phyloP scores from a whole-genome alignment of 2,888 invertebrate genomes.

The Trachelus iudaicus region DNA sequence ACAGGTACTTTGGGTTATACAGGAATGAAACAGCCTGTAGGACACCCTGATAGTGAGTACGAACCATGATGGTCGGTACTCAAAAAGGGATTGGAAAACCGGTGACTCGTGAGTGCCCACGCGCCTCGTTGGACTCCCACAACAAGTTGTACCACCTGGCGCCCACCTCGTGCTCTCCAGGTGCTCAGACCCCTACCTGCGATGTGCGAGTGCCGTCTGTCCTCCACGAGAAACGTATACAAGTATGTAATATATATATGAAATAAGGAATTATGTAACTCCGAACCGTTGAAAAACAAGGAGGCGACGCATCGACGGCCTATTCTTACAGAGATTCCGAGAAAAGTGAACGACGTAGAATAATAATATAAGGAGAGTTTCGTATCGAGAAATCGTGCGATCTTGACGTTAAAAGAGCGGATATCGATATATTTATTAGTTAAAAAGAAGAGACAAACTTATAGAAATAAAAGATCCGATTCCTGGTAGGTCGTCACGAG shows the following conservation, averaged over 20 bases:
- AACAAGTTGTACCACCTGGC: constrained; percentile 54
- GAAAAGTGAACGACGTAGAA: not conserved
- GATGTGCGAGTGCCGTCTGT: not conserved
- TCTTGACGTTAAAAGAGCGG: not conserved
- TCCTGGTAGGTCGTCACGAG: not conserved
- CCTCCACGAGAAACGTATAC: not conserved
- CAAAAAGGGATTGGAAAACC: not conserved
- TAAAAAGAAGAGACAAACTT: not conserved
- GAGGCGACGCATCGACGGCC: not conserved
- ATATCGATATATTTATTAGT: not conserved
- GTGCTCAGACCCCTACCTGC: constrained; percentile 49
- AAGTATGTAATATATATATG: not conserved
- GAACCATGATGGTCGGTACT: not conserved
- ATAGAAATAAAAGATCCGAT: not conserved
- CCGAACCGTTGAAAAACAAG: not conserved
- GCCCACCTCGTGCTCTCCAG: constrained; percentile 55
- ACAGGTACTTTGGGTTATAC: not conserved
- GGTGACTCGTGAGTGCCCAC: constrained; percentile 15
- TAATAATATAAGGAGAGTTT: not conserved
- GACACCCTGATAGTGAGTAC: not conserved
- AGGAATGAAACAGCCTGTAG: not conserved
- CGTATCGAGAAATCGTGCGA: not conserved
- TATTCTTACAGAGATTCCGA: not conserved
- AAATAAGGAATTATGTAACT: not conserved
- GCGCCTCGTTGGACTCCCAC: constrained; percentile 39